These are phyloP conservation scores for Conger conger DNA, from an alignment of 2,113 vertebrate species.

Conservation along the genomic window DNA sequence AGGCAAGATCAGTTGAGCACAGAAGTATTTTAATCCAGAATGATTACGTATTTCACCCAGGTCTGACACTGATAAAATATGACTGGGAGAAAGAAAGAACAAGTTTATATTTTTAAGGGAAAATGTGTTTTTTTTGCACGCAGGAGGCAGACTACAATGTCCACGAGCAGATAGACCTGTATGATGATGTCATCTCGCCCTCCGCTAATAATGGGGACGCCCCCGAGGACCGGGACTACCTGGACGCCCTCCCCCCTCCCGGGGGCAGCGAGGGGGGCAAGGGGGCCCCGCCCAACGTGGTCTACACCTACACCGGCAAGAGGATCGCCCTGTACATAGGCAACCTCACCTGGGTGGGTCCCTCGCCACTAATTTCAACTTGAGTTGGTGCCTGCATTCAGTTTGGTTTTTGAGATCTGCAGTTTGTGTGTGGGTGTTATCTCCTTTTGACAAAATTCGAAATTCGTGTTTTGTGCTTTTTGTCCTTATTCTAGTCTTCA, in stretches of 20 bases:
- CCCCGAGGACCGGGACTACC: conserved; percentile 93
- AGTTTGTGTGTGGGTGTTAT: too few species aligned
- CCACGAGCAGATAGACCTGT: conserved; percentile 96
- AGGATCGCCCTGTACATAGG: conserved; percentile 96
- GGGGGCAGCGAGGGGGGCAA: conserved; percentile 90
- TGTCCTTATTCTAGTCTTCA: too few species aligned
- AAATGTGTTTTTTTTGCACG: conserved; percentile 43
- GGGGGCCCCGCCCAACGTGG: conserved; percentile 86
- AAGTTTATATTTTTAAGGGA: too few species aligned
- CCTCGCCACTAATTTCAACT: not conserved
- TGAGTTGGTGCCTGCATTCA: not conserved
- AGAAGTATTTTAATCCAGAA: too few species aligned
- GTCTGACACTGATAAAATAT: too few species aligned
- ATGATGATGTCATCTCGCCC: conserved; percentile 97
- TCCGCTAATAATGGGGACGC: conserved; percentile 98
- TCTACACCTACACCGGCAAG: conserved; percentile 95
- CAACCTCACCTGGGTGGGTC: conserved; percentile 94
- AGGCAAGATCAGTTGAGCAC: too few species aligned
- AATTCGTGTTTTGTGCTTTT: too few species aligned
- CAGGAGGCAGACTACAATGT: conserved; percentile 96
- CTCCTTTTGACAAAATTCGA: too few species aligned
- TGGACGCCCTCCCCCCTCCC: conserved; percentile 88
- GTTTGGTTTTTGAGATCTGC: too few species aligned
- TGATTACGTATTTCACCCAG: too few species aligned
- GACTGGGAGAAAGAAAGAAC: too few species aligned